Conservation (phyloP, 2,888 invertebrate genomes). For the Heteromyza rotundicornis region DNA sequence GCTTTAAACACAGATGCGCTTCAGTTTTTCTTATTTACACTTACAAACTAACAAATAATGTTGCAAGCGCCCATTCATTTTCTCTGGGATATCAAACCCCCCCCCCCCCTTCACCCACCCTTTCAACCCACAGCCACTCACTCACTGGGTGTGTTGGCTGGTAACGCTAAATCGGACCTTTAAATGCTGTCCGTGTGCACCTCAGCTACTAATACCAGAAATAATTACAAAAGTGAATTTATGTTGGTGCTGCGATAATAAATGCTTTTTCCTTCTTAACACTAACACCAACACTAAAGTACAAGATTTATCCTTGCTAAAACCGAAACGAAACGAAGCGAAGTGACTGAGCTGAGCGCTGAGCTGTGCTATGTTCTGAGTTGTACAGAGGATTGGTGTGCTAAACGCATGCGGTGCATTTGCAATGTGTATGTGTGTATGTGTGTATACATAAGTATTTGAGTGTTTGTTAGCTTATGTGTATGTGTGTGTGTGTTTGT, state of each 20-base stretch:
- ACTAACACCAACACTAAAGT: constrained; percentile 33
- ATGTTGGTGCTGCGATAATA: constrained; percentile 54
- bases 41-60: constrained; percentile 26
- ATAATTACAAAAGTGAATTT: constrained; percentile 58
- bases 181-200: too few species aligned
- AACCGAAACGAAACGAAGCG: neutral
- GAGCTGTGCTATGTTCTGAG: neutral
- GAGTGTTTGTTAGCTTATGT: too few species aligned
- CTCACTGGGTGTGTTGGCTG: too few species aligned
- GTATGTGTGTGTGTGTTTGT: constrained; percentile 12
- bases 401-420: constrained; percentile 34
- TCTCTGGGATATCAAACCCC: neutral
- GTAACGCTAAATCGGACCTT: too few species aligned
- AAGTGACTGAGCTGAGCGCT: neutral
- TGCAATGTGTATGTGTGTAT: constrained; percentile 10
- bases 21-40: constrained; percentile 29
- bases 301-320: constrained; percentile 43
- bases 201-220: constrained; percentile 54
- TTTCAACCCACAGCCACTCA: neutral
- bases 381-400: constrained; percentile 12
- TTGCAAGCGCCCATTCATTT: constrained; percentile 43
- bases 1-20: constrained; percentile 33
- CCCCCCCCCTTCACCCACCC: neutral
- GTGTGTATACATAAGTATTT: constrained; percentile 17
- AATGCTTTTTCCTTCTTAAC: constrained; percentile 45